These are phyloP conservation scores for Mnemiopsis leidyi DNA, from an alignment of 37 sponge, comb jelly and placozoan genomes.

Conservation along the genomic window DNA sequence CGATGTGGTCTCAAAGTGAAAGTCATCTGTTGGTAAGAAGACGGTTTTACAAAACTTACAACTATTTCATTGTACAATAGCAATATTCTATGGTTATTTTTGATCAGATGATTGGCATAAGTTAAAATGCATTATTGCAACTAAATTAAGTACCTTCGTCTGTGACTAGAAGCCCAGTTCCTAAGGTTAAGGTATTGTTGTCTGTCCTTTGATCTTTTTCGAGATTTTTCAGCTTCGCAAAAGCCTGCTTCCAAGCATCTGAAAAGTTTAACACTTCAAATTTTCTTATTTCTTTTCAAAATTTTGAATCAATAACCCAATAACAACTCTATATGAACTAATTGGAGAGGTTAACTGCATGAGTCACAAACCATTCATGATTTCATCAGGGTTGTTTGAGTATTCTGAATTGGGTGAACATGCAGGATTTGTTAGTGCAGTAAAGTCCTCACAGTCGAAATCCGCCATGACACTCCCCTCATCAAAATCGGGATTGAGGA, in stretches of 20 bases:
- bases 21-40: constrained; percentile 38
- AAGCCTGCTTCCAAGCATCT: constrained; percentile 59
- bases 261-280: neutral
- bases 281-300: neutral
- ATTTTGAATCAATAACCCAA: too few relatives aligned
- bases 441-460: constrained; percentile 52
- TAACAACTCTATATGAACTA: too few relatives aligned
- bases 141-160: neutral
- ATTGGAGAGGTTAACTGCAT: too few relatives aligned
- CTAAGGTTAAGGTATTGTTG: neutral
- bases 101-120: too few relatives aligned
- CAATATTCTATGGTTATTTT: too few relatives aligned
- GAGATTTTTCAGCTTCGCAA: constrained; percentile 37
- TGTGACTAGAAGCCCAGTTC: neutral
- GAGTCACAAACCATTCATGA: constrained; percentile 51
- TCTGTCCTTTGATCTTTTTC: neutral
- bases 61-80: too few relatives aligned
- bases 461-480: constrained; percentile 55
- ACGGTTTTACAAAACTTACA: too few relatives aligned
- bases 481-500: constrained; percentile 56
- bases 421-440: constrained; percentile 29
- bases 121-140: too few relatives aligned
- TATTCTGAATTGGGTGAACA: constrained; percentile 41
- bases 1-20: neutral
- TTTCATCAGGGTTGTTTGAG: constrained; percentile 32